These are phyloP conservation scores for Microplitis manilae DNA, from an alignment of 2,888 invertebrate species.

Conservation along the genomic window DNA sequence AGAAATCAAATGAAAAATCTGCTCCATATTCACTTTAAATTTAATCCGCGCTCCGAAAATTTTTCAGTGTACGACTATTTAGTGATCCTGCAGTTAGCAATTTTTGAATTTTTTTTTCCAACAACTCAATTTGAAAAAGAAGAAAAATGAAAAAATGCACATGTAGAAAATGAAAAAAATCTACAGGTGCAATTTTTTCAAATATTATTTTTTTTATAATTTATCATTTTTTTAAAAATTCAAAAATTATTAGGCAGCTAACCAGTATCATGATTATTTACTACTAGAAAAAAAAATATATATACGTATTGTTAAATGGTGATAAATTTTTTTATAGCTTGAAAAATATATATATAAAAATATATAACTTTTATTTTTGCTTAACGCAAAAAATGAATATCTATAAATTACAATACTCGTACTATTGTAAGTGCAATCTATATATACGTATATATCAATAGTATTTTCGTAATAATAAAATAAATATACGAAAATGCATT, in stretches of 20 bases:
- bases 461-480: conserved; percentile 15
- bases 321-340: conserved; percentile 8
- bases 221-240: neutral
- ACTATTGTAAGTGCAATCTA: conserved; percentile 36
- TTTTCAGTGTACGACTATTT: too few relatives aligned
- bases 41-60: too few relatives aligned
- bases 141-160: too few relatives aligned
- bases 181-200: too few relatives aligned
- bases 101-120: too few relatives aligned
- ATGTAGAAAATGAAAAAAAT: too few relatives aligned
- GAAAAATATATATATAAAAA: neutral
- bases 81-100: too few relatives aligned
- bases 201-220: neutral
- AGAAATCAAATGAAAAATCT: too few relatives aligned
- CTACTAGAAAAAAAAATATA: neutral
- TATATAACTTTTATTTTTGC: neutral
- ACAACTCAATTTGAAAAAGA: too few relatives aligned
- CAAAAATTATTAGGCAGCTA: too few relatives aligned
- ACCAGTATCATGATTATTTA: too few relatives aligned
- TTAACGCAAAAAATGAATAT: conserved; percentile 3
- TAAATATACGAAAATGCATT: conserved; percentile 9
- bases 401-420: conserved; percentile 42
- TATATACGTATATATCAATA: conserved; percentile 28
- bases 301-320: conserved; percentile 12
- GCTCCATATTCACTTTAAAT: too few relatives aligned